Conservation (phyloP, 2,888 invertebrate genomes). For the Tholera decimalis region DNA sequence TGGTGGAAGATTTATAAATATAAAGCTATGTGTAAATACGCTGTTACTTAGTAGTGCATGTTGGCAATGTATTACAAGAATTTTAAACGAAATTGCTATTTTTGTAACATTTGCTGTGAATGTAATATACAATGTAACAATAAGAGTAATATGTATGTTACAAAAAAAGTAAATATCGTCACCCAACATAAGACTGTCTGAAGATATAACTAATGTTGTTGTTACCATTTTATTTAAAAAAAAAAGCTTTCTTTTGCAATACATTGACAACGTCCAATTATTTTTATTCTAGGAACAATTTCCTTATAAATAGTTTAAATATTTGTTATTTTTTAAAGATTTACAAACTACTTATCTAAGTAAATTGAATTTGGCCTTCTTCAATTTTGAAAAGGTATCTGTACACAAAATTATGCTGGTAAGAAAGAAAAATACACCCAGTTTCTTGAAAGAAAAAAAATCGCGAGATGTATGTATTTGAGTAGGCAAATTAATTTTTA, state of each 20-base stretch:
- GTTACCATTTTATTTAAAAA: constrained; percentile 69
- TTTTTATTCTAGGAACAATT: constrained; percentile 51
- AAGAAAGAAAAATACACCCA: too few relatives aligned
- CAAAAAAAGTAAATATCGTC: constrained; percentile 28
- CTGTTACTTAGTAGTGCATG: constrained; percentile 74
- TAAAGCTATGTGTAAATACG: constrained; percentile 61
- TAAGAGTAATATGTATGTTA: constrained; percentile 23
- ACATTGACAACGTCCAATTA: constrained; percentile 83
- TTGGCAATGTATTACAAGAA: constrained; percentile 81
- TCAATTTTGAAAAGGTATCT: neutral
- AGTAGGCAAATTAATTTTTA: too few relatives aligned
- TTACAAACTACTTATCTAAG: constrained; percentile 7
- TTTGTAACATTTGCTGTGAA: constrained; percentile 50
- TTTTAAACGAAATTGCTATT: constrained; percentile 47
- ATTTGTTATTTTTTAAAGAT: constrained; percentile 2
- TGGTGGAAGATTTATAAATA: constrained; percentile 51
- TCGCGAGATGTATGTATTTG: too few relatives aligned
- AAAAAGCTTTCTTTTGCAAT: constrained; percentile 62
- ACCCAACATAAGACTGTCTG: constrained; percentile 57
- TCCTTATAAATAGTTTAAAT: constrained; percentile 23
- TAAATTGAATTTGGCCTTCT: neutral
- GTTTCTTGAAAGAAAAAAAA: too few relatives aligned
- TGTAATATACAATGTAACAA: constrained; percentile 20
- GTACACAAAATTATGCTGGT: too few relatives aligned
- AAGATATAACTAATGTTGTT: constrained; percentile 46